phyloP scores from a whole-genome alignment of 2,888 invertebrate species.

The Spisula solida region DNA sequence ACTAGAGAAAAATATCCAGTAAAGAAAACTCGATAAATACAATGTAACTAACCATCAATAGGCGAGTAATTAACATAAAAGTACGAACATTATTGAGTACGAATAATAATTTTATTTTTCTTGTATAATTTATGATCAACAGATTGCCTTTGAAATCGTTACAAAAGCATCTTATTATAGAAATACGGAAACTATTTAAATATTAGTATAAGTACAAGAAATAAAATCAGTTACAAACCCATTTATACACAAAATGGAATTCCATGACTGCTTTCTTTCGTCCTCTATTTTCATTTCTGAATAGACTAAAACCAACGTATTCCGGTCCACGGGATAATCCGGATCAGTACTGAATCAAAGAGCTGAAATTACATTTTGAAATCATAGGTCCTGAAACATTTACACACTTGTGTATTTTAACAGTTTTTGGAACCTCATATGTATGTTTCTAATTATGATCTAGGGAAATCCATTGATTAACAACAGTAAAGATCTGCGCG shows the following conservation, averaged over 20 bases:
- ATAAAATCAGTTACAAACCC: neutral
- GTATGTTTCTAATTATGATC: too few relatives aligned
- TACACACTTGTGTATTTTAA: too few relatives aligned
- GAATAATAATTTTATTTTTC: neutral
- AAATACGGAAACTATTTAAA: neutral
- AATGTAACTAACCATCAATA: too few relatives aligned
- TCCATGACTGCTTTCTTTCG: neutral
- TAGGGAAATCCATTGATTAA: too few relatives aligned
- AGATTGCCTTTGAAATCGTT: neutral
- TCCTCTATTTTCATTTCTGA: slow-evolving; percentile 21
- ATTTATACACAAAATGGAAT: neutral
- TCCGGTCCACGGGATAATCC: neutral
- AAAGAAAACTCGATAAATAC: too few relatives aligned
- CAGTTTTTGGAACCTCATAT: too few relatives aligned
- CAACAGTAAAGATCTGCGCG: too few relatives aligned
- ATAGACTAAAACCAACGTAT: neutral
- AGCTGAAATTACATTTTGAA: too few relatives aligned
- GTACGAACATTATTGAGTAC: neutral
- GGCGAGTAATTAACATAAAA: neutral
- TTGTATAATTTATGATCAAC: neutral
- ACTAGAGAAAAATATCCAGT: too few relatives aligned
- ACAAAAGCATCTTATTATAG: neutral
- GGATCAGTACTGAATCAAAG: neutral
- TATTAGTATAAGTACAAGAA: neutral
- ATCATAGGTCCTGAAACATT: too few relatives aligned